Conservation (phyloP, 2,888 invertebrate genomes). For the Cremastinae sp. region DNA sequence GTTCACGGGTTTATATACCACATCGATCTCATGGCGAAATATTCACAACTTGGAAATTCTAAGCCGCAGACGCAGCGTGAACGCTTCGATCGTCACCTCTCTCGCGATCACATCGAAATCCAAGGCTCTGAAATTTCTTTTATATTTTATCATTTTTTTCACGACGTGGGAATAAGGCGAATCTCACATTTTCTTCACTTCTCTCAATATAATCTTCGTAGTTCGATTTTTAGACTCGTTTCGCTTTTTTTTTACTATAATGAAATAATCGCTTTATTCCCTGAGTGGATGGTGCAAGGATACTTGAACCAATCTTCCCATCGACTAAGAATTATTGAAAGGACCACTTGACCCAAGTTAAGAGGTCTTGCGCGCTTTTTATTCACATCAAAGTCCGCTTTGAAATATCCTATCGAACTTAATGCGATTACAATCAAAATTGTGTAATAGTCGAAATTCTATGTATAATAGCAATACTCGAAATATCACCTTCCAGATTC, state of each 20-base stretch:
- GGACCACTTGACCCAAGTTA: conserved; percentile 63
- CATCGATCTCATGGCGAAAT: conserved; percentile 43
- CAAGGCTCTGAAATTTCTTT: conserved; percentile 36
- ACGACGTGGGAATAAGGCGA: conserved; percentile 17
- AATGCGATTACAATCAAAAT: conserved; percentile 68
- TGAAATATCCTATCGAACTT: conserved; percentile 34
- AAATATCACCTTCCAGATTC: no score
- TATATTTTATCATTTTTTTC: conserved; percentile 24
- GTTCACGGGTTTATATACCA: conserved; percentile 45
- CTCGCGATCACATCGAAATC: conserved; percentile 40
- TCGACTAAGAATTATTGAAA: conserved; percentile 62
- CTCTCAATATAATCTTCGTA: no score
- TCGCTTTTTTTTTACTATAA: background rate
- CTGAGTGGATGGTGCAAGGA: background rate
- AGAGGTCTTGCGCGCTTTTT: conserved; percentile 6
- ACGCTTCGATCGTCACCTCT: conserved; percentile 31
- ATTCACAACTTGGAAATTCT: conserved; percentile 53
- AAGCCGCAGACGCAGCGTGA: conserved; percentile 20
- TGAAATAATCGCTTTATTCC: background rate
- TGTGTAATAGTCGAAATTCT: no score
- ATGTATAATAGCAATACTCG: no score
- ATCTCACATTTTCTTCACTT: background rate
- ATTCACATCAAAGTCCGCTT: background rate
- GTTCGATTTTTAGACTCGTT: background rate
- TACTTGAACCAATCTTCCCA: conserved; percentile 42